Evolutionary conservation across 2,113 vertebrate species (phyloP).

Genomic region (Syngnathus typhle): DNA sequence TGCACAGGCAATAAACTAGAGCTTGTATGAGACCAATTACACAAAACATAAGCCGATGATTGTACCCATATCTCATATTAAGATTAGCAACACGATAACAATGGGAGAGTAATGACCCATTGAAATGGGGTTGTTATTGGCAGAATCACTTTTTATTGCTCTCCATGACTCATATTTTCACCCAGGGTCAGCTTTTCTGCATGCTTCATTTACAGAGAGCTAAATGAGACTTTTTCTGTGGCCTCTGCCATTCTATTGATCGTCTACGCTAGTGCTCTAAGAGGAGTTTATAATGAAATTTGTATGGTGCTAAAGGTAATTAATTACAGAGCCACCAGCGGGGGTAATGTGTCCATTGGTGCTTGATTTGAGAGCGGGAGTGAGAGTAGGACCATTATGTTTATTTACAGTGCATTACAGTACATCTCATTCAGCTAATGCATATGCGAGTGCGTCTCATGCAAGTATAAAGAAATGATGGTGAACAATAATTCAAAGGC

Average conservation of each 20-base stretch:
- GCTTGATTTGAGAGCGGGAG: slow-evolving; percentile 44
- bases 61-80: slow-evolving; percentile 43
- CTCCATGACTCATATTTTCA: slow-evolving; percentile 34
- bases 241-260: slow-evolving; percentile 55
- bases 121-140: slow-evolving; percentile 47
- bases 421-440: slow-evolving; percentile 1
- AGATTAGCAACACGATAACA: slow-evolving; percentile 53
- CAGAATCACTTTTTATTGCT: slow-evolving; percentile 34
- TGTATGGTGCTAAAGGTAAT: slow-evolving; percentile 67
- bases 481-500: not conserved
- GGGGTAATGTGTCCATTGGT: slow-evolving; percentile 27
- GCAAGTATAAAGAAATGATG: slow-evolving; percentile 9
- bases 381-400: slow-evolving; percentile 8
- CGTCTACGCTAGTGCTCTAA: slow-evolving; percentile 41
- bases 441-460: not conserved
- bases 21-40: slow-evolving; percentile 60
- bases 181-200: slow-evolving; percentile 40
- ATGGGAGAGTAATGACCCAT: slow-evolving; percentile 48
- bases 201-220: slow-evolving; percentile 45
- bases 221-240: slow-evolving; percentile 50
- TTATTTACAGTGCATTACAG: slow-evolving; percentile 25
- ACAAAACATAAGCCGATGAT: slow-evolving; percentile 37
- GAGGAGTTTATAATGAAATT: slow-evolving; percentile 69
- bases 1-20: slow-evolving; percentile 44
- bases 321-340: slow-evolving; percentile 69